These are phyloP conservation scores for Forbesichthys agassizii DNA, from an alignment of 2,113 vertebrate genomes.

Conservation along the genomic window DNA sequence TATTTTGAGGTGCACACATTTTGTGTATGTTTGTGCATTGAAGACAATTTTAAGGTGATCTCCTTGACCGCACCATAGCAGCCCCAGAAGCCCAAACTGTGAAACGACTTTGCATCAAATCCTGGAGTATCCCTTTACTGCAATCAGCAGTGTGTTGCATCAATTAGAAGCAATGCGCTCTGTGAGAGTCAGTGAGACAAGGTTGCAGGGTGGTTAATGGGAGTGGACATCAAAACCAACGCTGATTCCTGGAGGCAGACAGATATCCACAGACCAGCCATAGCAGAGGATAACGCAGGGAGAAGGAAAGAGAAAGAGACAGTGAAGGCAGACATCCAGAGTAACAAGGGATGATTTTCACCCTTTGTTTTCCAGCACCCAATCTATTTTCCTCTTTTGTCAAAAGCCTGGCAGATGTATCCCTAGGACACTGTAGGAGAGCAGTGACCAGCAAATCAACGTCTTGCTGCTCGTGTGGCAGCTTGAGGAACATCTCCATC, in stretches of 20 bases:
- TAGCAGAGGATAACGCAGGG: neutral
- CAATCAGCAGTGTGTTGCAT: conserved; percentile 36
- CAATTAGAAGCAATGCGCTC: conserved; percentile 55
- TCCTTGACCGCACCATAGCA: too few species aligned
- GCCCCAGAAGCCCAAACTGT: too few species aligned
- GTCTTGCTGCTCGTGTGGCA: neutral
- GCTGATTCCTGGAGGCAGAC: neutral
- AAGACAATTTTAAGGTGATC: too few species aligned
- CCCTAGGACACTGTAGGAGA: conserved; percentile 5
- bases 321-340: too few species aligned
- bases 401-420: conserved; percentile 40
- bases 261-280: neutral
- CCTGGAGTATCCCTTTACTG: too few species aligned
- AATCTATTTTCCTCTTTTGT: conserved; percentile 54
- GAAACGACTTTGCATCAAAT: too few species aligned
- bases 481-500: conserved; percentile 51
- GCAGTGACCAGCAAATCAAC: neutral
- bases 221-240: neutral
- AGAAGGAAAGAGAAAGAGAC: neutral
- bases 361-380: conserved; percentile 52
- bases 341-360: conserved; percentile 41
- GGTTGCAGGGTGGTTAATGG: neutral
- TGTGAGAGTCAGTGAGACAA: conserved; percentile 33
- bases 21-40: too few species aligned
- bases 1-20: too few species aligned